Evolutionary conservation across 2,797 vertebrate species (phyloP), one percentile per base, ranked within the genome.

Genomic region (Poeciliopsis paucimaculata): DNA sequence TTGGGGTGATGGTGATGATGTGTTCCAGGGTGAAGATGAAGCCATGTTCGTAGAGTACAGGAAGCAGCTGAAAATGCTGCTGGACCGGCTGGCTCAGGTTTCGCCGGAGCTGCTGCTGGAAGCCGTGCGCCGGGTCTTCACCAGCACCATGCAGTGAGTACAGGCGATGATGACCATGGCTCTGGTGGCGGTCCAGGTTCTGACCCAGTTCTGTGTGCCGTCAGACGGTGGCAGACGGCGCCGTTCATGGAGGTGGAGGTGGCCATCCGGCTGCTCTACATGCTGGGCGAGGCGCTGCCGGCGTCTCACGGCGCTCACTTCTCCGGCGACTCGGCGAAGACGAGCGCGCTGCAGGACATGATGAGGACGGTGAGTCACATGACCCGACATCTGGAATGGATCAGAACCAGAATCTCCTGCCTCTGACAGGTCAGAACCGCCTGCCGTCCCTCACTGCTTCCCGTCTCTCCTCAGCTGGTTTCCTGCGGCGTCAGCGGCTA

Each of bases 41-140:
- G 98, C 98, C 7, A 99, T 99, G 98, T 99, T 99, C 86, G 98
- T 99, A 83, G 98, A 99, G 90, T 99, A 99, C 93, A 96, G 98
- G 91, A 99, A 99, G 92, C 98, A 99, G 89, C 87, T 99, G 92
- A 99, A 99, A 94, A 95, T 99, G 89, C 88, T 99, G 83, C 85
- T 99, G 93, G 98, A 99, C 74, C 97, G 98, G 31, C 92, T 99
- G 88, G 98, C 98, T 74, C 98, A 99, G 93, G 98, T 99, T 31
- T 98, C 97, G 2, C 98, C 98, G 0, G 98, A 99, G 89, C 93
- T 99, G 80, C 94, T 99, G 83, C 92, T 99, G 91, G 97, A 97
- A 49, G 96, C 98, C 80, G 97, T 99, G 7, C 94, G 96, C 70
- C 91, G 98, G 73, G 96, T 99, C 88, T 98, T 99, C 93, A 97